These are phyloP conservation scores for Drosophila pseudotalamancana DNA, from an alignment of 2,888 invertebrate species.

Conservation along the genomic window DNA sequence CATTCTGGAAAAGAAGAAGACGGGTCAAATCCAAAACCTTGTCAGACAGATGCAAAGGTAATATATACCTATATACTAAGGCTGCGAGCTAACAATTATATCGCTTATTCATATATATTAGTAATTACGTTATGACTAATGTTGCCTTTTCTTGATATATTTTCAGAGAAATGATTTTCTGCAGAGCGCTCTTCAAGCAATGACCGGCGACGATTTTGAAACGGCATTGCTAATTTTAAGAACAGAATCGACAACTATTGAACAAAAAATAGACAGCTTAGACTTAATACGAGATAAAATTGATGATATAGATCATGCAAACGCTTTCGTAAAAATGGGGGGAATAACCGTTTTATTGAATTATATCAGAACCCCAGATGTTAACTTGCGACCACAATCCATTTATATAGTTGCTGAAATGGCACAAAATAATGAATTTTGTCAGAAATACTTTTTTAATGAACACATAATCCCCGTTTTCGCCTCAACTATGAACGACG, in stretches of 20 bases:
- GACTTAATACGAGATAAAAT: slow-evolving; percentile 57
- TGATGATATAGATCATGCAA: slow-evolving; percentile 63
- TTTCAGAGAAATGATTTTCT: slow-evolving; percentile 42
- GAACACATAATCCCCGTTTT: slow-evolving; percentile 88
- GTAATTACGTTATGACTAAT: not conserved
- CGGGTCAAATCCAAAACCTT: not conserved
- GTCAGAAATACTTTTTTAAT: slow-evolving; percentile 90
- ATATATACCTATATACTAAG: not conserved
- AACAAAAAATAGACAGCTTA: slow-evolving; percentile 47
- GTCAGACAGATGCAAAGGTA: slow-evolving; percentile 18
- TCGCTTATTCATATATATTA: not conserved
- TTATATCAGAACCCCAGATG: slow-evolving; percentile 80
- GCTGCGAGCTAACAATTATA: too few species aligned
- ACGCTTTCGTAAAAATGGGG: slow-evolving; percentile 61
- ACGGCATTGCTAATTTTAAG: slow-evolving; percentile 48
- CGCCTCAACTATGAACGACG: slow-evolving; percentile 48
- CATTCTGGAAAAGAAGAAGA: slow-evolving; percentile 35
- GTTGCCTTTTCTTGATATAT: not conserved
- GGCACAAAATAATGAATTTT: slow-evolving; percentile 94
- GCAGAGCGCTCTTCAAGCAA: slow-evolving; percentile 49
- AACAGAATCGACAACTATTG: slow-evolving; percentile 21
- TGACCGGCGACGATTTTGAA: slow-evolving; percentile 53
- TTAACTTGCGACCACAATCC: slow-evolving; percentile 87
- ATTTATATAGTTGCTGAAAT: slow-evolving; percentile 90
- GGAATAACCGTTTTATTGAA: slow-evolving; percentile 44